These are phyloP conservation scores for Pseudoatta argentina DNA, from an alignment of 1,140 invertebrate genomes.

Conservation along the genomic window DNA sequence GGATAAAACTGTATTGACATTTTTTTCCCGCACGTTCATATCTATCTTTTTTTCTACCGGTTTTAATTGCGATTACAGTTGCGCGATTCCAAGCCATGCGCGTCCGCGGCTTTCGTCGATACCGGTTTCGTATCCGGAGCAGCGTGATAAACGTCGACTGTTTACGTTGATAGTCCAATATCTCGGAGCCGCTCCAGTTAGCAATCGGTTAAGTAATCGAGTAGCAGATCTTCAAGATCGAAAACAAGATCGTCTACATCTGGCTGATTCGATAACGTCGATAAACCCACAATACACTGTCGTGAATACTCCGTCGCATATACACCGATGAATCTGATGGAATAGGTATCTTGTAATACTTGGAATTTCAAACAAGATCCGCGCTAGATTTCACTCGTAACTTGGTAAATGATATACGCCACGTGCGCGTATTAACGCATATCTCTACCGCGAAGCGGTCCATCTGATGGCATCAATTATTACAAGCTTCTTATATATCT, in stretches of 20 bases:
- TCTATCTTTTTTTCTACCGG: neutral
- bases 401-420: slow-evolving; percentile 32
- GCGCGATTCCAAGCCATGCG: slow-evolving; percentile 42
- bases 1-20: slow-evolving; percentile 40
- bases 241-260: slow-evolving; percentile 26
- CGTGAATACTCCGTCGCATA: neutral
- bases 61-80: slow-evolving; percentile 63
- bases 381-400: slow-evolving; percentile 13
- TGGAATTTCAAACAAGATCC: slow-evolving; percentile 32
- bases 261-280: neutral
- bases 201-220: slow-evolving; percentile 40
- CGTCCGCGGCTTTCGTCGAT: slow-evolving; percentile 35
- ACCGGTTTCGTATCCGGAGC: slow-evolving; percentile 59
- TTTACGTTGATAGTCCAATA: slow-evolving; percentile 51
- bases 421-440: neutral
- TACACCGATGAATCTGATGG: slow-evolving; percentile 5
- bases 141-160: slow-evolving; percentile 41
- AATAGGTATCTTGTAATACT: slow-evolving; percentile 3
- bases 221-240: slow-evolving; percentile 32
- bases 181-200: slow-evolving; percentile 40
- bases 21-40: slow-evolving; percentile 2
- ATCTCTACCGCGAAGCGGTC: neutral
- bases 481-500: neutral
- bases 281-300: slow-evolving; percentile 14
- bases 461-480: slow-evolving; percentile 39